A percentile compares a stretch with the other conserved stretches of the same genome.
Evolutionary conservation across 2,888 invertebrate species (phyloP).

Genomic region (Ormyrus nitidulus): DNA sequence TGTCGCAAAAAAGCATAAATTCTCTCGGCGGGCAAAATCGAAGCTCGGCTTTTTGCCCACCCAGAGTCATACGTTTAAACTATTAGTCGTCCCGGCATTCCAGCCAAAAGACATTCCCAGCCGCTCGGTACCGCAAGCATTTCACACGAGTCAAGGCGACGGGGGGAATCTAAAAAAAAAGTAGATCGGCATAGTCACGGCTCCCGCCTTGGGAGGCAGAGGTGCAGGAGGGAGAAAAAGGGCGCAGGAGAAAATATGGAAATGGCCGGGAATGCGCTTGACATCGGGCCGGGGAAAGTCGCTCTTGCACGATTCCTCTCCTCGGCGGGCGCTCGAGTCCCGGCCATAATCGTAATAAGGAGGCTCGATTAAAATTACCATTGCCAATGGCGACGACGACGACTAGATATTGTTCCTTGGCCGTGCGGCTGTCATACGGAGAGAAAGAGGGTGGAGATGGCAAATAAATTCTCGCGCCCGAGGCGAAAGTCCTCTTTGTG

Average conservation of each 20-base stretch:
- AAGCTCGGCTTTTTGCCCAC: too few relatives aligned
- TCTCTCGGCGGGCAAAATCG: too few relatives aligned
- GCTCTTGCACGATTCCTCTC: conserved; percentile 18
- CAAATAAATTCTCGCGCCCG: conserved; percentile 39
- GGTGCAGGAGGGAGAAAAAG: conserved; percentile 16
- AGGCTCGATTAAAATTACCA: conserved; percentile 51
- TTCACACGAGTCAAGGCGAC: not conserved
- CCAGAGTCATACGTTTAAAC: too few relatives aligned
- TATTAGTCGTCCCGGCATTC: not conserved
- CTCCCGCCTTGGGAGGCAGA: too few relatives aligned
- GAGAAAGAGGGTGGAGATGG: conserved; percentile 37
- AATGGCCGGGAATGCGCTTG: conserved; percentile 45
- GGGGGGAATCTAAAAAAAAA: too few relatives aligned
- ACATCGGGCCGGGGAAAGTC: conserved; percentile 37
- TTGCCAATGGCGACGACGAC: conserved; percentile 33
- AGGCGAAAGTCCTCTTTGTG: conserved; percentile 40
- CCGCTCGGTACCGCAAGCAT: not conserved
- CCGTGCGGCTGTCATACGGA: not conserved
- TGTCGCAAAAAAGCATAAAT: too few relatives aligned
- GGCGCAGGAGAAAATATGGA: conserved; percentile 50
- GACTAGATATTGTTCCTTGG: not conserved
- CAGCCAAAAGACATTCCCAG: not conserved
- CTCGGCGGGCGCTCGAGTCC: not conserved
- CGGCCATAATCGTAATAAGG: conserved; percentile 43
- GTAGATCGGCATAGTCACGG: too few relatives aligned